Evolutionary conservation across 2,888 invertebrate species (phyloP).

Genomic region (Drosophila peninsularis): DNA sequence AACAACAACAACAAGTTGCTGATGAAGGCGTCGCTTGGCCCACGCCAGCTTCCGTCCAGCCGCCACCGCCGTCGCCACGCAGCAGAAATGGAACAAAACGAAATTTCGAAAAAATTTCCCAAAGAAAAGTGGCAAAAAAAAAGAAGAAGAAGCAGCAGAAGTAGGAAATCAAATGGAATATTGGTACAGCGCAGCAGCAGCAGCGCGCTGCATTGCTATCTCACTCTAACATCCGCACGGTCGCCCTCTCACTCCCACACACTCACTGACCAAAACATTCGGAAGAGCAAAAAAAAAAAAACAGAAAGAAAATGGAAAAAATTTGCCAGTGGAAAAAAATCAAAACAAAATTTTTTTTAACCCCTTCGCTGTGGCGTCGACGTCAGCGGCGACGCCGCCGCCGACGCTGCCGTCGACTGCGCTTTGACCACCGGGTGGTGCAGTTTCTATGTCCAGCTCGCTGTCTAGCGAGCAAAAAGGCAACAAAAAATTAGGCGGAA

Average conservation of each 20-base stretch:
- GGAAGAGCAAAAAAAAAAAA: slow-evolving; percentile 26
- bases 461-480: slow-evolving; percentile 38
- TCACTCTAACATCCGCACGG: slow-evolving; percentile 12
- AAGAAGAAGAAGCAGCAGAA: slow-evolving; percentile 21
- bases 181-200: slow-evolving; percentile 69
- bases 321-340: slow-evolving; percentile 69
- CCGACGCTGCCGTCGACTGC: slow-evolving; percentile 45
- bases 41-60: slow-evolving; percentile 50
- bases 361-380: slow-evolving; percentile 69
- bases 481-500: slow-evolving; percentile 78
- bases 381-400: slow-evolving; percentile 37
- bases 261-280: slow-evolving; percentile 64
- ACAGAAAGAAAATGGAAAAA: background rate
- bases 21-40: slow-evolving; percentile 65
- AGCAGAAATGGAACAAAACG: slow-evolving; percentile 70
- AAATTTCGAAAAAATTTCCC: slow-evolving; percentile 50
- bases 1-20: slow-evolving; percentile 23
- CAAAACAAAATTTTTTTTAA: slow-evolving; percentile 78
- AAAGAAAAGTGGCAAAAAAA: slow-evolving; percentile 46
- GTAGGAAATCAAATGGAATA: slow-evolving; percentile 43
- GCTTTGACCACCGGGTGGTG: slow-evolving; percentile 49
- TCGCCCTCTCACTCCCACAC: slow-evolving; percentile 20
- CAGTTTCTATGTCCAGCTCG: slow-evolving; percentile 68
- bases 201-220: slow-evolving; percentile 36
- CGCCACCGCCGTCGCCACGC: slow-evolving; percentile 58